phyloP scores from a whole-genome alignment of 2,888 invertebrate genomes.

The Papilio protenor region DNA sequence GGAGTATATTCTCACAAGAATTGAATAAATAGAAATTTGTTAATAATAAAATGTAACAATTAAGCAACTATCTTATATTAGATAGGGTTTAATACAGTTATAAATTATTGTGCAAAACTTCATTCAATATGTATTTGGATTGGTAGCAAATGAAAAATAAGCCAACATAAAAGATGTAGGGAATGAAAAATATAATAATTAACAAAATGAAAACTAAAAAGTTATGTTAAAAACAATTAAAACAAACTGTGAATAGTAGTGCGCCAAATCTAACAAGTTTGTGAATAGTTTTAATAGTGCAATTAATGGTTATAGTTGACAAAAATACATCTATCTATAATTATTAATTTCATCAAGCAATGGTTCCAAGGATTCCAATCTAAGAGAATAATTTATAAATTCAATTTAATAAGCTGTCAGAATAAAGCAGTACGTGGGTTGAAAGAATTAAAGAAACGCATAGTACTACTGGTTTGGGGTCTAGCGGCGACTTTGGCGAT shows the following conservation, averaged over 20 bases:
- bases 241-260: not conserved
- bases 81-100: not conserved
- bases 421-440: not conserved
- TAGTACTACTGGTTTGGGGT: slow-evolving; percentile 86
- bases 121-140: not conserved
- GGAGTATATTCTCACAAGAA: not conserved
- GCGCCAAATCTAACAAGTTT: not conserved
- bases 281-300: not conserved
- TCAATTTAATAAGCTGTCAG: not conserved
- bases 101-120: not conserved
- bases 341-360: slow-evolving; percentile 42
- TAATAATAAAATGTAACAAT: no score
- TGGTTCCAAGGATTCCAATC: slow-evolving; percentile 39
- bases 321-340: slow-evolving; percentile 15
- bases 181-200: not conserved
- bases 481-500: slow-evolving; percentile 83
- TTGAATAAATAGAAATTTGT: not conserved
- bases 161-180: not conserved
- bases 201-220: not conserved
- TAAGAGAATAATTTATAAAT: slow-evolving; percentile 9
- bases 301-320: slow-evolving; percentile 16
- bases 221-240: not conserved
- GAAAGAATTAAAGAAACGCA: slow-evolving; percentile 60
- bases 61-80: not conserved
- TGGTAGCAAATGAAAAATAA: slow-evolving; percentile 17